These are phyloP conservation scores for Ailurus styani DNA, from an alignment of 2,113 vertebrate species.

Conservation along the genomic window DNA sequence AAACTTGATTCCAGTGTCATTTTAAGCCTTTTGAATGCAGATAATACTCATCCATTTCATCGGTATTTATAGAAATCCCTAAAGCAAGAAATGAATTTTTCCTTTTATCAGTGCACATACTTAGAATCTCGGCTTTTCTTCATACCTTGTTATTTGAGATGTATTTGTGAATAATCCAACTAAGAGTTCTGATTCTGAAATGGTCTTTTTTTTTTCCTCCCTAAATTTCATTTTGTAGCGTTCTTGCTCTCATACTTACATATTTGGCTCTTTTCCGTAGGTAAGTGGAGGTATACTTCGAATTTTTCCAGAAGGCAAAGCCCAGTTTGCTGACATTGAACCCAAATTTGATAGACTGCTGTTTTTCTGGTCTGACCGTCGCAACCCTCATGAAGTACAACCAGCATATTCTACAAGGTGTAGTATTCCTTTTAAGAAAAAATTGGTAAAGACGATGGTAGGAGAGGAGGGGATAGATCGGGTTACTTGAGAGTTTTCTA, in stretches of 20 bases:
- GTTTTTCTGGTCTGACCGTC: slow-evolving; percentile 98
- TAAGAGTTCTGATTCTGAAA: background rate
- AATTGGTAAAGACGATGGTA: background rate
- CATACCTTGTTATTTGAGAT: background rate
- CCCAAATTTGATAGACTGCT: slow-evolving; percentile 97
- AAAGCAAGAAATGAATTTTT: background rate
- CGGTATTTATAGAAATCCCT: background rate
- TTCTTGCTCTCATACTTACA: background rate
- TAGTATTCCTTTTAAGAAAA: slow-evolving; percentile 66
- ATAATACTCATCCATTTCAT: background rate
- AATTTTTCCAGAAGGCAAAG: slow-evolving; percentile 98
- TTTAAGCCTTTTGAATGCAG: background rate
- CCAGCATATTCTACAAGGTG: slow-evolving; percentile 97
- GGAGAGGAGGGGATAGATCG: background rate
- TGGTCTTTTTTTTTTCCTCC: too few species aligned
- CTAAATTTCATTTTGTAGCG: background rate
- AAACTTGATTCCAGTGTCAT: background rate
- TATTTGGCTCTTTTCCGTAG: slow-evolving; percentile 80
- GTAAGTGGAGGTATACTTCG: slow-evolving; percentile 96
- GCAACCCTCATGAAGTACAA: slow-evolving; percentile 99
- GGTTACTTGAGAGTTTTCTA: background rate
- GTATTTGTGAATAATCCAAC: background rate
- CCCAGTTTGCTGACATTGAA: slow-evolving; percentile 98
- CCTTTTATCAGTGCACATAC: background rate
- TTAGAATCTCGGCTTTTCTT: background rate